Conservation (phyloP, 2,888 invertebrate genomes). For the Scaptomyza polygonia region DNA sequence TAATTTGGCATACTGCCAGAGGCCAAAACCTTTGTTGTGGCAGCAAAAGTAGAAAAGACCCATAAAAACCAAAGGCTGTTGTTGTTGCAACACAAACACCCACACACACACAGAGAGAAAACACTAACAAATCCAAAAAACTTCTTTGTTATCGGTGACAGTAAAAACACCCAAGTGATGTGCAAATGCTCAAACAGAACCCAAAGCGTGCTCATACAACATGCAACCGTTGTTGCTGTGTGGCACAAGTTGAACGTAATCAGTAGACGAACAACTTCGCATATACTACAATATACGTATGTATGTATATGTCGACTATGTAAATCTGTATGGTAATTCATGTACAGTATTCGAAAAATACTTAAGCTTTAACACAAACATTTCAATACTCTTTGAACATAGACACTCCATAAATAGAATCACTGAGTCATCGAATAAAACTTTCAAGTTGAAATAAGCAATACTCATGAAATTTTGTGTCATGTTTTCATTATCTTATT, state of each 20-base stretch:
- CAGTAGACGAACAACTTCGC: conserved; percentile 10
- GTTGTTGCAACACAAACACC: neutral
- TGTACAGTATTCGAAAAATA: neutral
- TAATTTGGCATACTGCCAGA: conserved; percentile 33
- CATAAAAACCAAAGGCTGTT: conserved; percentile 2
- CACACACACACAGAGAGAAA: neutral
- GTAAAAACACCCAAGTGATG: conserved; percentile 49
- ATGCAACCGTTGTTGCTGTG: conserved; percentile 3
- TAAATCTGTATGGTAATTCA: conserved; percentile 8
- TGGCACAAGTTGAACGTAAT: conserved; percentile 28
- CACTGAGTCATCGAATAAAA: too few relatives aligned
- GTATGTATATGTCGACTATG: neutral
- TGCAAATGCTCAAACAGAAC: conserved; percentile 31
- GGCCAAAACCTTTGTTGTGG: conserved; percentile 12
- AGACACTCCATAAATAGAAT: too few relatives aligned
- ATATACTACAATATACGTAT: neutral
- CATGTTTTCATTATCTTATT: too few relatives aligned
- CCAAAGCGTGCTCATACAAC: conserved; percentile 7
- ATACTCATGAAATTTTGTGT: neutral
- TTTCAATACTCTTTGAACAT: neutral
- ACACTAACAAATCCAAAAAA: conserved; percentile 18
- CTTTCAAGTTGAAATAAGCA: neutral
- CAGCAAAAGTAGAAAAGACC: neutral
- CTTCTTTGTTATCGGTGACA: conserved; percentile 45
- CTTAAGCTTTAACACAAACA: neutral